These are phyloP conservation scores for Cataglyphis hispanica DNA, from an alignment of 1,140 invertebrate genomes.

Conservation along the genomic window DNA sequence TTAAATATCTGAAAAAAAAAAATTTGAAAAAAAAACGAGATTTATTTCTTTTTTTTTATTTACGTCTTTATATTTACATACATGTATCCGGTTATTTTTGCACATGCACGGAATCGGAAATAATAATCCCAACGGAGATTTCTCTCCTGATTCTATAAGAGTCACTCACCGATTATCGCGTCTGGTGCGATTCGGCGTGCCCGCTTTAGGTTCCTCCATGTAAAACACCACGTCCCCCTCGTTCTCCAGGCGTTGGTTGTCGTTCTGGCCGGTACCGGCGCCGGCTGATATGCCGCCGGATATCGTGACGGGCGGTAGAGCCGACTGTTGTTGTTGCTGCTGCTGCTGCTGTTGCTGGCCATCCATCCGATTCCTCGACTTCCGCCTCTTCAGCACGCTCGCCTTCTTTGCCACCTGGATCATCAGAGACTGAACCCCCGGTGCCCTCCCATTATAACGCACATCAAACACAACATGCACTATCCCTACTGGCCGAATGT, in stretches of 20 bases:
- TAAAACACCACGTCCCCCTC: conserved; percentile 91
- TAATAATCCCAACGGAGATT: neutral
- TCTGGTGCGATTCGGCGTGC: conserved; percentile 89
- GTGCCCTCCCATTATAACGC: conserved; percentile 84
- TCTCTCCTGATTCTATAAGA: neutral
- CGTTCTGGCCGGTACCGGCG: conserved; percentile 68
- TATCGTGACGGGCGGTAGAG: conserved; percentile 75
- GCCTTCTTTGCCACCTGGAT: conserved; percentile 92
- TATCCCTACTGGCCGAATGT: conserved; percentile 77
- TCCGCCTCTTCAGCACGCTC: conserved; percentile 90
- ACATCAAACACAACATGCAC: conserved; percentile 85
- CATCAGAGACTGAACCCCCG: conserved; percentile 89
- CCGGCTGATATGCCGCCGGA: conserved; percentile 69
- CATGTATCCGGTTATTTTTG: neutral
- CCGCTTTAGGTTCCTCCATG: conserved; percentile 90
- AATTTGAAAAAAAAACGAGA: no score
- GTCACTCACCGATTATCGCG: conserved; percentile 86
- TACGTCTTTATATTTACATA: neutral
- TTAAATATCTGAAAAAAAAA: no score
- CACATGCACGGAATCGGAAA: neutral
- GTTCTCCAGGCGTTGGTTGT: conserved; percentile 86
- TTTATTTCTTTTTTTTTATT: no score
- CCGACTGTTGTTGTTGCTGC: conserved; percentile 54
- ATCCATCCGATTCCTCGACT: conserved; percentile 91
- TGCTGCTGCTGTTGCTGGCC: conserved; percentile 77